Evolutionary conservation across 2,888 invertebrate species (phyloP).

Genomic region (Thecophora atra): DNA sequence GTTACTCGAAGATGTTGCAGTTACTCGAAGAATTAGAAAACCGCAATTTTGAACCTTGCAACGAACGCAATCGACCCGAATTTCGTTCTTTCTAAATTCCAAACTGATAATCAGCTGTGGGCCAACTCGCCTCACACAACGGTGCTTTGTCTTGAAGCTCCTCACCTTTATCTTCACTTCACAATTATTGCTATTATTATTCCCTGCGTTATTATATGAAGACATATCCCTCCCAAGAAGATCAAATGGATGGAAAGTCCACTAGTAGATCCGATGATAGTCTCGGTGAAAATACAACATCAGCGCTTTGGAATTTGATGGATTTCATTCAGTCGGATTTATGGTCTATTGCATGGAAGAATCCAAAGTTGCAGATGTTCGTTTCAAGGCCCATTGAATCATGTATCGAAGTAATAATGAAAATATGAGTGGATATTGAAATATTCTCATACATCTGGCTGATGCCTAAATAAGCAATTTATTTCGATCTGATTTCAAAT

Average conservation of each 20-base stretch:
- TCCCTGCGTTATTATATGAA: constrained; percentile 5
- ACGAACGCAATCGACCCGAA: constrained; percentile 40
- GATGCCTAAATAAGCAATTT: not conserved
- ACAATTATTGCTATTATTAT: constrained; percentile 17
- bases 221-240: not conserved
- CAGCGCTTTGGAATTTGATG: too few species aligned
- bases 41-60: constrained; percentile 37
- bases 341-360: too few species aligned
- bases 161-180: constrained; percentile 47
- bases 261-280: too few species aligned
- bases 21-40: constrained; percentile 1
- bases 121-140: constrained; percentile 46
- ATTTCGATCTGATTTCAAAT: not conserved
- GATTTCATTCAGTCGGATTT: too few species aligned
- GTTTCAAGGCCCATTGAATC: too few species aligned
- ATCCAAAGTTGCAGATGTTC: too few species aligned
- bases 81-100: not conserved
- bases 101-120: constrained; percentile 44
- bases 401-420: too few species aligned
- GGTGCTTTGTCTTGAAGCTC: constrained; percentile 58
- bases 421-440: too few species aligned
- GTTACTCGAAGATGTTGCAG: constrained; percentile 6
- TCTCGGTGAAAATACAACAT: too few species aligned
- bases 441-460: too few species aligned
- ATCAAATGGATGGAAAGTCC: not conserved